These are phyloP conservation scores for Drosophila mayri DNA, from an alignment of 1,140 invertebrate species.

Conservation along the genomic window DNA sequence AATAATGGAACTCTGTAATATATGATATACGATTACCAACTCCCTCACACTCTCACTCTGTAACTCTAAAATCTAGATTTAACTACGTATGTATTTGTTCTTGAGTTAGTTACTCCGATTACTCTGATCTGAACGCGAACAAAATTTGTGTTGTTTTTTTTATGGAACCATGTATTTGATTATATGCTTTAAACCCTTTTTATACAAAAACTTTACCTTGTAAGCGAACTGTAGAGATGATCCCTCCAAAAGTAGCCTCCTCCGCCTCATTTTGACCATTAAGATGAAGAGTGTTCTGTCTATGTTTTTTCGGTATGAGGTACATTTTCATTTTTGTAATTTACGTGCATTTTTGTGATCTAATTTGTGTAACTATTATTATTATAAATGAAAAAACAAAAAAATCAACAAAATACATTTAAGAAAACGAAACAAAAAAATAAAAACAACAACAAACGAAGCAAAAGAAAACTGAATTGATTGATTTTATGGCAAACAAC, in stretches of 20 bases:
- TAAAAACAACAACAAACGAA: slow-evolving; percentile 34
- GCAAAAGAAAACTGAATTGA: slow-evolving; percentile 49
- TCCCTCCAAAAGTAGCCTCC: slow-evolving; percentile 41
- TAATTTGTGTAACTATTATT: slow-evolving; percentile 81
- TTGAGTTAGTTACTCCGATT: slow-evolving; percentile 48
- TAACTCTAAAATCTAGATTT: slow-evolving; percentile 45
- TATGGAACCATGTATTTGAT: slow-evolving; percentile 48
- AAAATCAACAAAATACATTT: slow-evolving; percentile 57
- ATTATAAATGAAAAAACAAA: slow-evolving; percentile 69
- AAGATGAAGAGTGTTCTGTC: slow-evolving; percentile 31
- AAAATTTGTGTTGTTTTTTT: slow-evolving; percentile 53
- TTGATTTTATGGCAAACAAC: slow-evolving; percentile 68
- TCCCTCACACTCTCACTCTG: slow-evolving; percentile 37
- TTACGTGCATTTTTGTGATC: slow-evolving; percentile 83
- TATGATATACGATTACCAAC: slow-evolving; percentile 55
- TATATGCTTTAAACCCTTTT: slow-evolving; percentile 53
- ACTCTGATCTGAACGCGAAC: slow-evolving; percentile 58
- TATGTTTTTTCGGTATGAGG: slow-evolving; percentile 58
- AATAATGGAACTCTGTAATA: slow-evolving; percentile 72
- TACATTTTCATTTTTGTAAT: slow-evolving; percentile 73
- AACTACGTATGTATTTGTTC: slow-evolving; percentile 47
- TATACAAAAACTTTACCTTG: slow-evolving; percentile 46
- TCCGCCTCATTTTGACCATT: slow-evolving; percentile 52
- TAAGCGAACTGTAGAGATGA: slow-evolving; percentile 51
- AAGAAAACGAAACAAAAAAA: slow-evolving; percentile 62